Evolutionary conservation across 2,888 invertebrate species (phyloP).

Genomic region (Tubulanus polymorphus): DNA sequence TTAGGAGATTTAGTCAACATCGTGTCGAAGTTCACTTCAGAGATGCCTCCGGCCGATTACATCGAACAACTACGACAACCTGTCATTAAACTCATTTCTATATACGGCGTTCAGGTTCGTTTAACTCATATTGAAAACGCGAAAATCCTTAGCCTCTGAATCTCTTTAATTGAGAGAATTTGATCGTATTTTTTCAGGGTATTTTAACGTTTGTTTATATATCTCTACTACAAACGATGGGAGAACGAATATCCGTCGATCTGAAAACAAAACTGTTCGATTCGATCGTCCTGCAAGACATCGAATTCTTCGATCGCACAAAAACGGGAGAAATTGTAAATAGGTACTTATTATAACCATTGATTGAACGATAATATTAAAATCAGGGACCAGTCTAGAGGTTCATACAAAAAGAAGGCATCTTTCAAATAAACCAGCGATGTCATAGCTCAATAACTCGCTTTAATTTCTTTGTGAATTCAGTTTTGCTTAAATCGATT

Average conservation of each 20-base stretch:
- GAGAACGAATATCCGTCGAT: constrained; percentile 79
- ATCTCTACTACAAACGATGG: constrained; percentile 77
- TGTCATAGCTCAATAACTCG: too few relatives aligned
- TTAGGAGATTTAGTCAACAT: constrained; percentile 81
- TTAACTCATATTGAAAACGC: too few relatives aligned
- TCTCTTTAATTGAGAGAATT: neutral
- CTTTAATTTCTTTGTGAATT: too few relatives aligned
- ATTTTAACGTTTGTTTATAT: constrained; percentile 87
- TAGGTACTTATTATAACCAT: too few relatives aligned
- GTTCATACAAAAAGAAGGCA: too few relatives aligned
- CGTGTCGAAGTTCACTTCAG: constrained; percentile 58
- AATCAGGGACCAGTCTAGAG: too few relatives aligned
- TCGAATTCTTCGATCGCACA: constrained; percentile 84
- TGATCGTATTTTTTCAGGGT: constrained; percentile 61
- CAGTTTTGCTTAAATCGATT: too few relatives aligned
- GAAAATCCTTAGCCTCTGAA: neutral
- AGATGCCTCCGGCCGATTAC: constrained; percentile 28
- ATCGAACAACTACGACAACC: constrained; percentile 58
- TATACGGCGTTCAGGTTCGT: constrained; percentile 71
- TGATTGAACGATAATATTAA: too few relatives aligned
- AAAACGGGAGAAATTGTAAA: constrained; percentile 89
- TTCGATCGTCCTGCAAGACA: constrained; percentile 79
- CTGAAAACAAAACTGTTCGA: constrained; percentile 78
- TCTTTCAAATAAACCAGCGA: too few relatives aligned
- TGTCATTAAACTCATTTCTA: constrained; percentile 64